These are phyloP conservation scores for Apodemus agrarius DNA, from an alignment of 2,797 vertebrate genomes.

Conservation along the genomic window DNA sequence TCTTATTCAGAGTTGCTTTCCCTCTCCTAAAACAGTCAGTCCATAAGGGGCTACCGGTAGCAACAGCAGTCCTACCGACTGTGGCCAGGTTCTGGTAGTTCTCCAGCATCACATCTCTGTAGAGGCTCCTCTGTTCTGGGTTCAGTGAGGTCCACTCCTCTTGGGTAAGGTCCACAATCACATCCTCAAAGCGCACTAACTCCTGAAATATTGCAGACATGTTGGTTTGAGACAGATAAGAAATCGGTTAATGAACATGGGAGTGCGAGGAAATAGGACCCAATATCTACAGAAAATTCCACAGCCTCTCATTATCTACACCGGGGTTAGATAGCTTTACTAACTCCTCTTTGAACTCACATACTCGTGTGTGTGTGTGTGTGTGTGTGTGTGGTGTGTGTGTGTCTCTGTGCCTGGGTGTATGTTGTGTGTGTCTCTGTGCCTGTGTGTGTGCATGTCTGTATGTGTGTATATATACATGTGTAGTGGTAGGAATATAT, in stretches of 20 bases:
- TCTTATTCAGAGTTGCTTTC: background rate
- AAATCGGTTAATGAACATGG: background rate
- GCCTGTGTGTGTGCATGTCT: background rate
- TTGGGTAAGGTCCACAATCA: constrained; percentile 10
- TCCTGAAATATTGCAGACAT: background rate
- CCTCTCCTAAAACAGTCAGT: background rate
- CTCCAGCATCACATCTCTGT: constrained; percentile 23
- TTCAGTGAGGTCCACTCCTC: constrained; percentile 31
- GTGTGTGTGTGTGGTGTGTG: background rate
- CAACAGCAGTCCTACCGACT: background rate
- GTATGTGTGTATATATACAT: background rate
- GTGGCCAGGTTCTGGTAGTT: constrained; percentile 18
- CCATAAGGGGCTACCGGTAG: background rate
- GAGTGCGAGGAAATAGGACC: background rate
- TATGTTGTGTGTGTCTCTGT: background rate
- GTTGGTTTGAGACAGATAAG: background rate
- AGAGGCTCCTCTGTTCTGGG: background rate
- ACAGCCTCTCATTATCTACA: background rate
- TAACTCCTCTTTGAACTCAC: background rate
- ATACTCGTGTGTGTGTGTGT: background rate
- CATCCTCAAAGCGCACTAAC: constrained; percentile 2
- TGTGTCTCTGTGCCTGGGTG: background rate
- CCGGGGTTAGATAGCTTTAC: background rate
- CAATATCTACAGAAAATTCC: background rate
- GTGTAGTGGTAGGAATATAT: background rate